Conservation (phyloP, 2,888 invertebrate species). For the Halocaridina rubra region DNA sequence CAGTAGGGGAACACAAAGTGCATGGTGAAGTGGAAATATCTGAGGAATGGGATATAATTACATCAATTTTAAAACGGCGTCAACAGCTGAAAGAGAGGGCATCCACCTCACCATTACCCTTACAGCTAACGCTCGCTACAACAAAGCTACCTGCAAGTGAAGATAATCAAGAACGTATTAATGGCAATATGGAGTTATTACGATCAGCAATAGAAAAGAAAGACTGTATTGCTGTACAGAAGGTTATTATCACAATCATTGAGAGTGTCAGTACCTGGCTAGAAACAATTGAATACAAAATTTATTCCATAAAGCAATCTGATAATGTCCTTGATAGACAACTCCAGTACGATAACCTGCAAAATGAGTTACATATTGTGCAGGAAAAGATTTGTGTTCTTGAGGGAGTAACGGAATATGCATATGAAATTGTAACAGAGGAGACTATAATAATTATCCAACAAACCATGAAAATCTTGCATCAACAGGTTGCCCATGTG, state of each 20-base stretch:
- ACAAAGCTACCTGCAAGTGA: slow-evolving; percentile 15
- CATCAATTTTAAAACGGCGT: slow-evolving; percentile 28
- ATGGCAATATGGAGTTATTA: slow-evolving; percentile 74
- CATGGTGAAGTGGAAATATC: slow-evolving; percentile 31
- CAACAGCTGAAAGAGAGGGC: slow-evolving; percentile 27
- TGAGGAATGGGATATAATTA: slow-evolving; percentile 47
- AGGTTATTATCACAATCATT: slow-evolving; percentile 79
- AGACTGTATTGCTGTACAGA: slow-evolving; percentile 75
- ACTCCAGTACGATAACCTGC: slow-evolving; percentile 48
- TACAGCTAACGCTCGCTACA: slow-evolving; percentile 14
- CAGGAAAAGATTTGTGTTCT: slow-evolving; percentile 80
- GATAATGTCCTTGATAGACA: slow-evolving; percentile 66
- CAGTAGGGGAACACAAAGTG: neutral
- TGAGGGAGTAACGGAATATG: slow-evolving; percentile 73
- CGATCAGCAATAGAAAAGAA: slow-evolving; percentile 74
- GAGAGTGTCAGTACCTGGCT: slow-evolving; percentile 87
- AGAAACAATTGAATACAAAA: slow-evolving; percentile 85
- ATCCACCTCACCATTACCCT: neutral
- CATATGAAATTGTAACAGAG: slow-evolving; percentile 70
- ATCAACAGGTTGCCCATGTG: slow-evolving; percentile 79
- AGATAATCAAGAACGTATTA: slow-evolving; percentile 22
- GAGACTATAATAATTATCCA: slow-evolving; percentile 71
- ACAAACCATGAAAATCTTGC: slow-evolving; percentile 74
- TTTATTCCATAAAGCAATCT: slow-evolving; percentile 71
- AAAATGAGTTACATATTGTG: slow-evolving; percentile 68